Evolutionary conservation across 2,113 vertebrate genomes (phyloP), one percentile per base, ranked within the genome.

Genomic region (Bucco capensis): DNA sequence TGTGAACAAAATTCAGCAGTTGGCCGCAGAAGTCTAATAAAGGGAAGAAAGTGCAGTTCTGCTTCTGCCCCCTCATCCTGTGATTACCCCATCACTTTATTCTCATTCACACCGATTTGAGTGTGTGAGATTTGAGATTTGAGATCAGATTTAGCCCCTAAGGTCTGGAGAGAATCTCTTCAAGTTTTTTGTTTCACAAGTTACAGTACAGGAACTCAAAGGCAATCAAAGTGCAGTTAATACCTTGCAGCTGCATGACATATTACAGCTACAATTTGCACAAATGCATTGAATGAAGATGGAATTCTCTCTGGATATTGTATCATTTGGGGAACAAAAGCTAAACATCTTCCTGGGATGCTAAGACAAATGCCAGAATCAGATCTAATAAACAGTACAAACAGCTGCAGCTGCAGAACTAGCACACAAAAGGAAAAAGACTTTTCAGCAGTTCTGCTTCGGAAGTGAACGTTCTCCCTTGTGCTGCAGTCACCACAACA

Each of bases 361-460:
- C 37, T 44, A 67, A 78, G 78, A 79, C 57, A 86, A 89, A 84
- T 1, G 5, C 40, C 84, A 87, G 61, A 87, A 92, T 91, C 57
- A 57, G 74, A 86, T 38, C 60, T 66, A 83, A 90, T 62, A 74
- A 83, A 70, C 37, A 81, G 80, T 92, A 79, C 58, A 51, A 61
- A 27, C 50, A 49, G 77, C 74, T 69, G 83, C 92, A 94, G 91
- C 89, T 95, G 93, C 74, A 88, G 51, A 64, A 49, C 28, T 25
- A 17, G 33, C 11, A 53, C 53, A 53, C 0, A 3, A 47, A 72
- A 53, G 46, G 49, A 69, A 75, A 73, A 82, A n/a, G 37, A 40
- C 70, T 92, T 79, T 57, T 91, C 93, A 95, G 95, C 84, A 91
- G 33, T 87, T 94, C 46, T 87, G 46, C 53, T 81, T 92, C 89